Base-by-base conservation (phyloP, 1,140 invertebrate genomes). In the Drosophila persimilis region DNA sequence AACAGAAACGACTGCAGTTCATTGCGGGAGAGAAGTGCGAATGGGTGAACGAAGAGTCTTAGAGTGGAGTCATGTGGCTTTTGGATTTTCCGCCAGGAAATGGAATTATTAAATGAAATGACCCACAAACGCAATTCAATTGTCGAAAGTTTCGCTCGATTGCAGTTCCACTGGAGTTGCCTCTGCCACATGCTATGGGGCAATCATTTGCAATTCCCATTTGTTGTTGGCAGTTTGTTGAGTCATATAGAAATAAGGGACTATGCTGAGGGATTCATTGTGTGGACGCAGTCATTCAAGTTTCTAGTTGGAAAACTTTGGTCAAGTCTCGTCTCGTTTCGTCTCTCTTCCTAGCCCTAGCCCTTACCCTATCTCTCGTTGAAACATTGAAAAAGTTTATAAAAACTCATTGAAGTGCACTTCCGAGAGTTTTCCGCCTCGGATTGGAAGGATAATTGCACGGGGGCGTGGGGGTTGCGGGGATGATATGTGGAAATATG, bases 51-150 rank as follows among this genome's bases (percentile, higher is more conserved):
- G 9, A 35, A 11, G 24, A 26, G 24, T 26, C 24, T 5, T 26
- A 26, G 3, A 26, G 3, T 26, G 5, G 24, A 43, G 48, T 47
- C 29, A 24, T 62, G 58, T 56, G 41, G 50, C 17, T 51, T 51
- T 51, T 69, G 55, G 35, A 35, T 44, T 48, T 70, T 45, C 35
- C 35, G 66, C 56, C 43, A 52, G 61, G 22, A 55, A 75, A 65
- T 80, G 73, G 64, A 77, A 77, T 74, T 86, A 85, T 86, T 81
- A 85, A 77, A 81, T 81, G 73, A 85, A 85, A 85, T 77, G 81
- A 77, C 77, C 81, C 81, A 77, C 77, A 85, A 74, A 74, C 35
- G 77, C 80, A 74, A 81, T 86, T 77, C 77, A 85, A 86, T 81
- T 73, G 73, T 75, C 57, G 62, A 67, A 52, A 44, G 48, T 15